Conservation (phyloP, 2,797 vertebrate species). For the Kryptolebias ocellatus region DNA sequence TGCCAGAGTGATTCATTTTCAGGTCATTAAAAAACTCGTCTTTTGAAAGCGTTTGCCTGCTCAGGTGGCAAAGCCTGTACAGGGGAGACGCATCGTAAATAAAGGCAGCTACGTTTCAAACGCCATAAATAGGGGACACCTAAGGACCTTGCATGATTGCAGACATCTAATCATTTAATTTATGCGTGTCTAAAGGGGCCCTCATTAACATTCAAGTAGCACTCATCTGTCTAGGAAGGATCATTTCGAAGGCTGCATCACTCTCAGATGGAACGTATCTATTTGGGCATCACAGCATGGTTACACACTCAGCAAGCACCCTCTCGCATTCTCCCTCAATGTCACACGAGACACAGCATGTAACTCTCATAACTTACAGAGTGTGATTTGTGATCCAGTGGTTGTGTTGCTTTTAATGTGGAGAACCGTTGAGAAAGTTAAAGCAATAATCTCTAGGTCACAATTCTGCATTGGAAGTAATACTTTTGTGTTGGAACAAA, state of each 20-base stretch:
- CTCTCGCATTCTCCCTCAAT: constrained; percentile 67
- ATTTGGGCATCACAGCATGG: constrained; percentile 75
- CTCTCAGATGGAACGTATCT: constrained; percentile 76
- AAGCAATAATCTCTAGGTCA: constrained; percentile 73
- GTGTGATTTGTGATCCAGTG: constrained; percentile 76
- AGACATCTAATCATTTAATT: constrained; percentile 84
- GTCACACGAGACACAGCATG: constrained; percentile 73
- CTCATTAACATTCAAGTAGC: constrained; percentile 86
- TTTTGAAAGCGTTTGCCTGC: constrained; percentile 74
- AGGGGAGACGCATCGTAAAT: constrained; percentile 73
- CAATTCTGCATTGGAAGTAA: constrained; percentile 15
- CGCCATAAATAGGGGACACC: constrained; percentile 81
- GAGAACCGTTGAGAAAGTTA: constrained; percentile 74
- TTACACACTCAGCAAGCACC: constrained; percentile 63
- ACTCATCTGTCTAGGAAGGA: constrained; percentile 79
- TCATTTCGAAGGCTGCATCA: constrained; percentile 79
- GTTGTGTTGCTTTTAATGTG: constrained; percentile 73
- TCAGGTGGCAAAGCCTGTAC: constrained; percentile 73
- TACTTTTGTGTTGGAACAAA: constrained; percentile 24
- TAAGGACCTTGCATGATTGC: constrained; percentile 81
- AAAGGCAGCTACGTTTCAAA: constrained; percentile 81
- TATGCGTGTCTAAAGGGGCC: constrained; percentile 82
- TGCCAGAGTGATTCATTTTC: constrained; percentile 79
- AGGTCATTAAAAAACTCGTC: constrained; percentile 78
- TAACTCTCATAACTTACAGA: constrained; percentile 66